Percentiles rank a stretch among this genome's conserved stretches.
These are phyloP conservation scores for Melinopterus prodromus DNA, from an alignment of 2,888 invertebrate genomes.

Conservation along the genomic window DNA sequence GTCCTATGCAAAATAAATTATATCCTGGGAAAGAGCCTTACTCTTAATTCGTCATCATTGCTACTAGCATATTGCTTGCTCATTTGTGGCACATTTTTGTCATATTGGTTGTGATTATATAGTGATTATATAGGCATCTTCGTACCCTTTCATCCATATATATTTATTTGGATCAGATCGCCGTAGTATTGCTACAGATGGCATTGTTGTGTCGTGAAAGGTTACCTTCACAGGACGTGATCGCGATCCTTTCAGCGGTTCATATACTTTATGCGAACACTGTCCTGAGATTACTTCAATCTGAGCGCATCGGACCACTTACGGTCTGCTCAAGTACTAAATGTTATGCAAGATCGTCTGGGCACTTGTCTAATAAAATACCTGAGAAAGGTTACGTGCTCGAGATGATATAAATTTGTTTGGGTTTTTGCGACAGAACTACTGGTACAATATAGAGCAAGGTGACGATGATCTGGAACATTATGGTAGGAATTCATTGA, in stretches of 20 bases:
- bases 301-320: background rate
- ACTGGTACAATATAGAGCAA: too few relatives aligned
- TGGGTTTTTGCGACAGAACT: background rate
- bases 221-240: slow-evolving; percentile 4
- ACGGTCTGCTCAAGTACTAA: background rate
- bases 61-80: too few relatives aligned
- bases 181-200: background rate
- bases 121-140: background rate
- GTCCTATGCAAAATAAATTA: too few relatives aligned
- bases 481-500: too few relatives aligned
- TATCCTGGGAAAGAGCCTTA: too few relatives aligned
- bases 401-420: background rate
- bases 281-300: background rate
- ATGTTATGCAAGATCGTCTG: background rate
- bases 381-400: background rate
- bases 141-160: background rate
- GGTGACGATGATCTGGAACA: too few relatives aligned
- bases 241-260: background rate
- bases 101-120: too few relatives aligned
- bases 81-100: too few relatives aligned
- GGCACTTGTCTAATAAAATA: background rate
- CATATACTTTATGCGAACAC: slow-evolving; percentile 4
- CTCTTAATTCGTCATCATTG: too few relatives aligned
- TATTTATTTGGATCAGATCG: background rate
- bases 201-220: background rate